Evolutionary conservation across 2,888 invertebrate species (phyloP), one percentile per base, ranked within the genome.

Genomic region (Diarsia dahlii): DNA sequence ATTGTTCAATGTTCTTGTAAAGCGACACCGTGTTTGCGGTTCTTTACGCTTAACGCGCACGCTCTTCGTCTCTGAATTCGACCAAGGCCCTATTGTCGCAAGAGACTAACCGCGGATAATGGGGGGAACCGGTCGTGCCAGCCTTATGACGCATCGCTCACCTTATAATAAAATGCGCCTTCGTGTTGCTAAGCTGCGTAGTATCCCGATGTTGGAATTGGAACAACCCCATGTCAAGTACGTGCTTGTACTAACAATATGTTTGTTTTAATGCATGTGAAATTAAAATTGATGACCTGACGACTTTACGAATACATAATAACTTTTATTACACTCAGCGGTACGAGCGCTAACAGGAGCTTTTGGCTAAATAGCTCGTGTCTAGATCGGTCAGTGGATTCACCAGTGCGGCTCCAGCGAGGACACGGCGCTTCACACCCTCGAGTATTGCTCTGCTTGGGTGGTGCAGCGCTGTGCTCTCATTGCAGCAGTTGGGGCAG

Each of bases 51-150:
- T 85, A 86, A 85, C 89, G 92, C 89, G 89, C 92, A 91, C 91
- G 91, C 89, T 91, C 88, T 87, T 85, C 87, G 91, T 92, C 91
- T 94, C 92, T 93, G 92, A 93, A 93, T 92, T 89, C 89, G 78
- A 91, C 92, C 91, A 92, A 92, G 93, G 93, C 89, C 89, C 89
- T 85, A 85, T 91, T 90, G 93, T 93, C 88, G 91, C 91, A 89
- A 90, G 87, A 92, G 90, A 91, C 93, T 92, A 91, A 91, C 92
- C 93, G 90, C 91, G 90, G 90, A 93, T 93, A 94, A 95, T 93
- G 90, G 90, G 90, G 87, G 87, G 90, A 94, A 95, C 95, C 94
- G 95, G 95, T 95, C 91, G 81, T 88, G 87, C 90, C 90, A 90
- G 90, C 89, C 90, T 88, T 91, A 92, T 92, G 92, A 92, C 93